Evolutionary conservation across 2,888 invertebrate genomes (phyloP), one percentile per base, ranked within the genome.

Genomic region (Smittia sp.): DNA sequence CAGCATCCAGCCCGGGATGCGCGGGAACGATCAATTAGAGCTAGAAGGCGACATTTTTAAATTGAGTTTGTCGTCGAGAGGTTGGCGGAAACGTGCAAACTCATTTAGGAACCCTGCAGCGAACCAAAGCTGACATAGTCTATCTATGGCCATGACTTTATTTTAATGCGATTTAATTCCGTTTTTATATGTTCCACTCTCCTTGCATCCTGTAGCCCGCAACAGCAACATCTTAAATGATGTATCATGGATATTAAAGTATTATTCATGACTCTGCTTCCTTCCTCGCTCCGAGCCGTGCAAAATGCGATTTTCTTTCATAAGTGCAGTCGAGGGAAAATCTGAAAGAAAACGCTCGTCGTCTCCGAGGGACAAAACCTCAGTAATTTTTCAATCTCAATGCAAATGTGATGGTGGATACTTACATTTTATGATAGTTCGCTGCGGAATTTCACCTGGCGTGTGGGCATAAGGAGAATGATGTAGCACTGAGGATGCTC

Each of bases 311-410:
- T 46, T n/a, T 46, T 46, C 46, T 46, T 46, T 46, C 46, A 15
- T 46, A 46, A 6, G 2, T 46, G 46, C 46, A 46, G 46, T 46
- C 11, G 15, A 15, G 46, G 15, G 46, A 46, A 15, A 2, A 2
- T 2, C 46, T 15, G 46, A 46, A 46, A 11, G 46, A 58, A 58
- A 58, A 20, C 18, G 3, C 18, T n/a, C n/a, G 18, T 58, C 39
- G 18, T 58, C 46, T 46, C 46, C 11, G 2, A 15, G 46, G 46
- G n/a, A 15, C 11, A 46, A 15, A 46, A 46, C 11, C 46, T 46
- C 22, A 4, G 58, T 58, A 58, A 58, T 58, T 58, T 58, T 58
- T 58, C 58, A 58, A 58, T 58, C 58, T 58, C 4, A 58, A 58
- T 58, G 58, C 58, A 58, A 58, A 58, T 58, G 58, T 58, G 18